Base-by-base conservation (phyloP, 2,888 invertebrate genomes). In the Pollenia griseotomentosa region DNA sequence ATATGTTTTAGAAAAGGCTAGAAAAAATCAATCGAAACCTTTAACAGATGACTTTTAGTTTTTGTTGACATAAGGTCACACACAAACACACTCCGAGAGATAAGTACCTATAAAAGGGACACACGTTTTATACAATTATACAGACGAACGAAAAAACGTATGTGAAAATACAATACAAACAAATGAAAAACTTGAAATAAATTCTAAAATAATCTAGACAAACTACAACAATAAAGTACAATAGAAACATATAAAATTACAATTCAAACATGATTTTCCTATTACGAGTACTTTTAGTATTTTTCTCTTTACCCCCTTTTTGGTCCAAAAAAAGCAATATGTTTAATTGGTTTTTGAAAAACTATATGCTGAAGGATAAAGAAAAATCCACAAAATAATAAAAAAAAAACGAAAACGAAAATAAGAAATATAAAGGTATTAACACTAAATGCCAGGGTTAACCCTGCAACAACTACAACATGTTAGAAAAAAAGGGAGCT, bases 401-500 rank as follows among this genome's bases (percentile, higher is more conserved):
- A 53, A 3, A 53, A 19, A 70, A 73, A 44, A 65, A 55, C 14
- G 16, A 48, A 63, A 78, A 63, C 57, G 44, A 1, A 63, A 68
- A 71, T 19, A 46, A 80, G 63, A 8, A 10, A 10, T 16, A 75
- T 80, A 61, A 80, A 78, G 23, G 81, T 65, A 84, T 87, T 84
- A 87, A 81, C 84, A 84, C 70, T 84, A 82, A 87, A 84, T 84
- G 81, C 84, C 61, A 84, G 78, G 84, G 87, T 82, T 84, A 87
- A 84, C 66, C 81, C 81, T 77, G 51, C 40, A 23, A 53, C 33
- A 66, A 42, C 46, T 42, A 42, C 19, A 59, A 73, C n/a, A 57
- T 11, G 42, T 33, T 33, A 33, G 33, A 33, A 33, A 73, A 79
- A 55, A 77, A 68, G 57, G 42, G 53, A 82, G 53, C 51, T 53